Evolutionary conservation across 2,797 vertebrate genomes (phyloP), one percentile per base, ranked within the genome.

Genomic region (Pipistrellus pygmaeus): DNA sequence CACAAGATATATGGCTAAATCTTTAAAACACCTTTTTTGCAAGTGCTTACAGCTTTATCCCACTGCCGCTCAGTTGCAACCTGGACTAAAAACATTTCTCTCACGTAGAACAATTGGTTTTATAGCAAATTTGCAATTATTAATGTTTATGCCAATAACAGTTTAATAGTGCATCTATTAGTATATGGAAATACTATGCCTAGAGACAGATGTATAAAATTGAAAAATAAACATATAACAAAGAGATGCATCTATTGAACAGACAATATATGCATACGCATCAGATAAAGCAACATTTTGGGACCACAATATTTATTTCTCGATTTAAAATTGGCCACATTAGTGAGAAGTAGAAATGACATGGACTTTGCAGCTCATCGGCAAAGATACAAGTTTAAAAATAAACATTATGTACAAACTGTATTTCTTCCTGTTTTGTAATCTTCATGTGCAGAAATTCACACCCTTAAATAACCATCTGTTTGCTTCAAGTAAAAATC

Each of bases 341-440:
- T 78, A 69, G 6, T 82, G 66, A 66, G 35, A 89, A 73, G 11
- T 80, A 69, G 82, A 53, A 91, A 84, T 64, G 71, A 23, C 46
- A 93, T 44, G 51, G 75, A 30, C 13, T 72, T 38, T 86, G 20
- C 3, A 38, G 21, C n/a, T 73, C 53, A 62, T 27, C 66, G 27
- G 85, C 62, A 83, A 94, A 60, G 32, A 88, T 48, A 91, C 87
- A 91, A 72, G 14, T 72, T 21, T 88, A 78, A 91, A 92, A 96
- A 80, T 89, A 73, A 93, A 68, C 14, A 68, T 10, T 38, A n/a
- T 73, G 38, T 53, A 53, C 13, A 86, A 76, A 95, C 23, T 35
- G 3, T 17, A 44, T 95, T 90, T 86, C n/a, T 96, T 96, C 95
- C 62, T 93, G 95, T 89, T 85, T 97, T 96, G 88, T 80, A n/a